These are phyloP conservation scores for Anguilla rostrata DNA, from an alignment of 2,113 vertebrate species.

Conservation along the genomic window DNA sequence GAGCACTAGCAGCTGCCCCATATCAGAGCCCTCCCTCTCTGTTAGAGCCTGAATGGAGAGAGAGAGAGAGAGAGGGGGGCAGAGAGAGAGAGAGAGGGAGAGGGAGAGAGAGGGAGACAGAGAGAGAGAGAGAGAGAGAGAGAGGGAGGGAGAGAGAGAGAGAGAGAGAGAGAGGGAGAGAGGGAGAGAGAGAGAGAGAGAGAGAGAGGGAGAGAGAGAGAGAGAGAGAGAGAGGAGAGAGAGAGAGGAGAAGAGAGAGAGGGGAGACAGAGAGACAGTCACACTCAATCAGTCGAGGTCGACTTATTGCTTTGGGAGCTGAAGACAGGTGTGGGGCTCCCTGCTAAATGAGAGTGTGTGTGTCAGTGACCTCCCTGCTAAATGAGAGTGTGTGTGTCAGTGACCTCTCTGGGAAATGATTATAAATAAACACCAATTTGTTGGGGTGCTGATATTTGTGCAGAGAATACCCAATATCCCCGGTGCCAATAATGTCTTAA, in stretches of 20 bases:
- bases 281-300: slow-evolving; percentile 40
- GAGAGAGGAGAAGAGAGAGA: slow-evolving; percentile 20
- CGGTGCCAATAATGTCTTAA: slow-evolving; percentile 19
- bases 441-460: slow-evolving; percentile 16
- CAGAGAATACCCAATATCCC: slow-evolving; percentile 9
- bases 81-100: slow-evolving; percentile 15
- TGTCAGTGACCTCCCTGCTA: slow-evolving; percentile 34
- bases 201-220: slow-evolving; percentile 3
- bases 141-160: slow-evolving; percentile 1
- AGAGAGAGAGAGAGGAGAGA: slow-evolving; percentile 27
- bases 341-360: slow-evolving; percentile 27
- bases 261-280: slow-evolving; percentile 37
- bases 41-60: slow-evolving; percentile 18
- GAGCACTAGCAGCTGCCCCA: not conserved
- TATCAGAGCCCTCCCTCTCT: not conserved
- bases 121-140: slow-evolving; percentile 14
- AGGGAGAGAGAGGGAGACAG: slow-evolving; percentile 21
- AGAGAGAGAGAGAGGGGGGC: slow-evolving; percentile 6
- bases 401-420: slow-evolving; percentile 39
- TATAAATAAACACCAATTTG: slow-evolving; percentile 42
- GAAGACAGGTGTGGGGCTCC: slow-evolving; percentile 20
- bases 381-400: slow-evolving; percentile 30
- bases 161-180: slow-evolving; percentile 37
- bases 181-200: not conserved
- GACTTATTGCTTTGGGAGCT: slow-evolving; percentile 38